Conservation (phyloP, 30 jellyfish, hydroid and myxozoan species). For the Cassiopea andromeda region DNA sequence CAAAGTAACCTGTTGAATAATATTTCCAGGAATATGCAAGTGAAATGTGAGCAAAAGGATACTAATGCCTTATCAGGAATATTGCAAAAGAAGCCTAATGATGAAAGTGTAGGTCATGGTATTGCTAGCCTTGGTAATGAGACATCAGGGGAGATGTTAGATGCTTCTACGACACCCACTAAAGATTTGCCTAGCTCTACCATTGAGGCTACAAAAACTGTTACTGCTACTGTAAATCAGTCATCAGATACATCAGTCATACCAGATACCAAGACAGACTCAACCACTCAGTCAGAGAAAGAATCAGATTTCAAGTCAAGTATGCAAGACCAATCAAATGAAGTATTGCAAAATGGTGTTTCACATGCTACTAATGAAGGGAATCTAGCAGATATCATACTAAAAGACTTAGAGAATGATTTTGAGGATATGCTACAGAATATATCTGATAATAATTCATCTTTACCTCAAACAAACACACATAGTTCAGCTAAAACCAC, state of each 20-base stretch:
- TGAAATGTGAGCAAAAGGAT: conserved; percentile 59
- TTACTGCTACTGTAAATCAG: conserved; percentile 12
- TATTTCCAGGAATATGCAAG: conserved; percentile 61
- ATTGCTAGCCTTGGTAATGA: conserved; percentile 31
- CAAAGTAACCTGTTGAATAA: conserved; percentile 46
- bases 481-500: conserved; percentile 42
- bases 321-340: neutral
- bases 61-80: conserved; percentile 1
- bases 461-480: conserved; percentile 17
- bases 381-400: conserved; percentile 40
- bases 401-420: conserved; percentile 74
- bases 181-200: conserved; percentile 19
- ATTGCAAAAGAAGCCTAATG: conserved; percentile 26
- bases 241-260: neutral
- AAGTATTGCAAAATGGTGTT: conserved; percentile 64
- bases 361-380: conserved; percentile 58
- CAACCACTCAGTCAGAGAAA: conserved; percentile 6
- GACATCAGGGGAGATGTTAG: conserved; percentile 31
- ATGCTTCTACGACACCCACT: conserved; percentile 21
- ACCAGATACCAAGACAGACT: conserved; percentile 22
- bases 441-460: conserved; percentile 57
- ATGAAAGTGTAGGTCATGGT: conserved; percentile 18
- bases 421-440: conserved; percentile 78
- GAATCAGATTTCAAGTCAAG: conserved; percentile 1
- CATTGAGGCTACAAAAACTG: conserved; percentile 20